Percentiles rank a stretch among this genome's conserved stretches.
These are phyloP conservation scores for Zaprionus lineosus DNA, from an alignment of 2,888 invertebrate genomes.

Conservation along the genomic window DNA sequence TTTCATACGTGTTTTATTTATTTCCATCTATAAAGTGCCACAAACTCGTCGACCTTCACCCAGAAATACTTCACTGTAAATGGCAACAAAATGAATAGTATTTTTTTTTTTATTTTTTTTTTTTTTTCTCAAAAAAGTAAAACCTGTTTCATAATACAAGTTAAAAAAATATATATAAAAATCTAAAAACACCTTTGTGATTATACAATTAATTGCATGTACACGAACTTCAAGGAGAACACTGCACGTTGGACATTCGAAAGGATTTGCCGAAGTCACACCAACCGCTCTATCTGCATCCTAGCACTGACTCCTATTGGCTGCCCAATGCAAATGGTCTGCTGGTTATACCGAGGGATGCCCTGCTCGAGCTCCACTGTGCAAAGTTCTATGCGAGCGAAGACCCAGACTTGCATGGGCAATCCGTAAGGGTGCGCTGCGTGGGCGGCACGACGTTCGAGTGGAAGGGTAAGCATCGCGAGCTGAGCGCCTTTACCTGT, in stretches of 20 bases:
- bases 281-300: constrained; percentile 85
- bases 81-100: too few relatives aligned
- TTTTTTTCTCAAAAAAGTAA: too few relatives aligned
- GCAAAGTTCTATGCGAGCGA: constrained; percentile 47
- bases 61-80: too few relatives aligned
- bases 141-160: too few relatives aligned
- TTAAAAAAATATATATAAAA: too few relatives aligned
- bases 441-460: constrained; percentile 60
- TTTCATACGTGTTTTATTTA: too few relatives aligned
- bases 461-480: constrained; percentile 54
- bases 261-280: constrained; percentile 81
- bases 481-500: constrained; percentile 67
- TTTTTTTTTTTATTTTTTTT: too few relatives aligned
- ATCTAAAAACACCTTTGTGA: too few relatives aligned
- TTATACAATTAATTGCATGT: too few relatives aligned
- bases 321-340: constrained; percentile 70
- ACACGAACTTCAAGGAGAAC: too few relatives aligned
- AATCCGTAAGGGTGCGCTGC: constrained; percentile 59
- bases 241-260: constrained; percentile 70
- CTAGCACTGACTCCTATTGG: constrained; percentile 77
- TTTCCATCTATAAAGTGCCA: too few relatives aligned
- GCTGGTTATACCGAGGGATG: constrained; percentile 68
- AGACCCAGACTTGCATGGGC: constrained; percentile 10
- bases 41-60: too few relatives aligned
- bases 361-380: constrained; percentile 79